phyloP scores from a whole-genome alignment of 1,140 invertebrate species.

The Halyomorpha halys region DNA sequence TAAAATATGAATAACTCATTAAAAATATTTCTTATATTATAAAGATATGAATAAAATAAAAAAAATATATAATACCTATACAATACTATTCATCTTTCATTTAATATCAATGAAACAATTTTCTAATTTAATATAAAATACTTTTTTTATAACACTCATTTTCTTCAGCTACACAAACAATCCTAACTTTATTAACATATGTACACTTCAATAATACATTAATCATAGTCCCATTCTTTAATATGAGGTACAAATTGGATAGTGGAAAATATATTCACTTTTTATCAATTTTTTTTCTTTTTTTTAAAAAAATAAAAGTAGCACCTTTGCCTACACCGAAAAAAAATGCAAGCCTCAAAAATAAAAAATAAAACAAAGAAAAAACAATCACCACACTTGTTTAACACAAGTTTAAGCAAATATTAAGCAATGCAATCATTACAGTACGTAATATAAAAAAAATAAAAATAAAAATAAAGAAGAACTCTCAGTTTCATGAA shows the following conservation, averaged over 20 bases:
- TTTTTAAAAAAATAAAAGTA: conserved; percentile 10
- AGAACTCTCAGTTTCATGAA: no score
- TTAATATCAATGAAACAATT: conserved; percentile 14
- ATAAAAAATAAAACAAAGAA: not conserved
- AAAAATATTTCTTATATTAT: not conserved
- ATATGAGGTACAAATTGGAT: no score
- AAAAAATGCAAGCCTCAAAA: conserved; percentile 1
- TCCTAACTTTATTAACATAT: conserved; percentile 14
- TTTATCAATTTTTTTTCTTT: no score
- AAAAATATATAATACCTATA: conserved; percentile 19
- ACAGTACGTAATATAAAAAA: no score
- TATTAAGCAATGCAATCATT: no score
- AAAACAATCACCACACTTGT: no score
- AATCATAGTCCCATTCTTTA: not conserved
- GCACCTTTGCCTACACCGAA: conserved; percentile 14
- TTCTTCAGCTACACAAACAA: conserved; percentile 13
- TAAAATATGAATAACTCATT: conserved; percentile 6
- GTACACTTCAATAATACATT: conserved; percentile 2
- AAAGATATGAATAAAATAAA: conserved; percentile 13
- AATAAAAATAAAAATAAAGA: no score
- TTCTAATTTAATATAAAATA: conserved; percentile 12
- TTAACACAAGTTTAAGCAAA: no score
- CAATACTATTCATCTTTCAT: conserved; percentile 18
- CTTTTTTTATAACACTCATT: conserved; percentile 11
- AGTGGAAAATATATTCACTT: no score